These are phyloP conservation scores for Chelon auratus DNA, from an alignment of 2,797 vertebrate genomes.

Conservation along the genomic window DNA sequence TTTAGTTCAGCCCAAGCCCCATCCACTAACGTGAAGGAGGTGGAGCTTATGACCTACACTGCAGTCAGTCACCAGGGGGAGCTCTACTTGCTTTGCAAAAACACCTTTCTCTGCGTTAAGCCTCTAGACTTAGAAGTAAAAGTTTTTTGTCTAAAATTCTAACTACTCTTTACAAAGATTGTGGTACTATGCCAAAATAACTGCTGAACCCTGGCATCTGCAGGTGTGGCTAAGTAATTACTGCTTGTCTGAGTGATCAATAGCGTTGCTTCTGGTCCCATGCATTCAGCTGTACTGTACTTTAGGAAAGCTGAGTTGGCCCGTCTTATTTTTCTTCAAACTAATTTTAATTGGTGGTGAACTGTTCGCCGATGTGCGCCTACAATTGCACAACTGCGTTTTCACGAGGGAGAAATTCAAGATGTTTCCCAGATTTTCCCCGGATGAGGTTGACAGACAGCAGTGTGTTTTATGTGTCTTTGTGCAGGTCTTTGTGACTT, in stretches of 20 bases:
- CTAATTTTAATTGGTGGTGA: neutral
- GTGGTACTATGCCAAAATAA: constrained; percentile 12
- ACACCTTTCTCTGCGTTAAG: too few species aligned
- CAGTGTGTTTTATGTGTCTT: neutral
- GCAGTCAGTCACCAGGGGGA: too few species aligned
- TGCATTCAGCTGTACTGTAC: constrained; percentile 28
- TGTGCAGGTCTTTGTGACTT: constrained; percentile 30
- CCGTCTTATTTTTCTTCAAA: constrained; percentile 3
- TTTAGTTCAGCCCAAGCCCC: too few species aligned
- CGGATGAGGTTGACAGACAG: neutral
- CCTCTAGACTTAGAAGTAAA: too few species aligned
- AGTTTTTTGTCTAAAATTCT: too few species aligned
- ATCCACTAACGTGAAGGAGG: too few species aligned
- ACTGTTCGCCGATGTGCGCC: neutral
- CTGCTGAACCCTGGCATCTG: neutral
- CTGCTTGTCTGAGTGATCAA: constrained; percentile 43
- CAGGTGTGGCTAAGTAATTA: constrained; percentile 14
- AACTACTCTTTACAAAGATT: too few species aligned
- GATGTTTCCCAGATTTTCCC: neutral
- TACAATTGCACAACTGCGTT: neutral
- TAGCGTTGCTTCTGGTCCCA: constrained; percentile 13
- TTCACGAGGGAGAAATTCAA: neutral
- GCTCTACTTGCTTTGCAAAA: too few species aligned
- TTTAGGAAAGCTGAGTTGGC: constrained; percentile 1
- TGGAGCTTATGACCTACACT: too few species aligned